Conservation (phyloP, 1,140 invertebrate species). For the Hypsibius dujardini region DNA sequence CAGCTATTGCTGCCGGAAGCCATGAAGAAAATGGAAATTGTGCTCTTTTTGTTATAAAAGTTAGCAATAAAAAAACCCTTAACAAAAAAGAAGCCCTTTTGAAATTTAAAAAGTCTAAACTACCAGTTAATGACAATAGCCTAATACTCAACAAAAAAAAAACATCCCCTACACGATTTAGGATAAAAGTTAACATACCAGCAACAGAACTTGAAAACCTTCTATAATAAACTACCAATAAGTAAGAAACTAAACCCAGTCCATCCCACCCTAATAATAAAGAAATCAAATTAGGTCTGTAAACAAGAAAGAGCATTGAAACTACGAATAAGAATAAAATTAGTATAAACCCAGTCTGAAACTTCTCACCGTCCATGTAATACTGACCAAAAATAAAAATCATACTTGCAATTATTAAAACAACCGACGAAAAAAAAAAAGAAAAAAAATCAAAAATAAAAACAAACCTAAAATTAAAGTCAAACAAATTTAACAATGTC, state of each 20-base stretch:
- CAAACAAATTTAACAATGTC: neutral
- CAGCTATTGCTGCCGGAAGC: conserved; percentile 48
- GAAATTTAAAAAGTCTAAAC: conserved; percentile 31
- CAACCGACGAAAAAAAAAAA: neutral
- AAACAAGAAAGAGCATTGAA: neutral
- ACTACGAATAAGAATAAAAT: neutral
- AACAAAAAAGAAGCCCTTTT: conserved; percentile 34
- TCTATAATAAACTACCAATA: conserved; percentile 9
- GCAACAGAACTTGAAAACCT: neutral
- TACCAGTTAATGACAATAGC: conserved; percentile 15
- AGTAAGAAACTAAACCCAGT: neutral
- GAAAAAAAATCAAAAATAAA: conserved; percentile 3
- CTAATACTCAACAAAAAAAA: conserved; percentile 22
- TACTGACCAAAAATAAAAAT: neutral
- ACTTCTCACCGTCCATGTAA: neutral
- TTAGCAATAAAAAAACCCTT: conserved; percentile 36
- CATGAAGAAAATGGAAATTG: conserved; percentile 52
- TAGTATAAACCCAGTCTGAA: neutral
- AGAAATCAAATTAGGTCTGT: neutral
- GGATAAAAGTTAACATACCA: conserved; percentile 6
- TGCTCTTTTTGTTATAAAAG: conserved; percentile 49
- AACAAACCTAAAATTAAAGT: neutral
- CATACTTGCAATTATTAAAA: neutral
- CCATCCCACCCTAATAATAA: conserved; percentile 4
- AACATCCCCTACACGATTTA: conserved; percentile 22